Evolutionary conservation across 1,140 invertebrate genomes (phyloP), one percentile per base, ranked within the genome.

Genomic region (Bombus confusus): DNA sequence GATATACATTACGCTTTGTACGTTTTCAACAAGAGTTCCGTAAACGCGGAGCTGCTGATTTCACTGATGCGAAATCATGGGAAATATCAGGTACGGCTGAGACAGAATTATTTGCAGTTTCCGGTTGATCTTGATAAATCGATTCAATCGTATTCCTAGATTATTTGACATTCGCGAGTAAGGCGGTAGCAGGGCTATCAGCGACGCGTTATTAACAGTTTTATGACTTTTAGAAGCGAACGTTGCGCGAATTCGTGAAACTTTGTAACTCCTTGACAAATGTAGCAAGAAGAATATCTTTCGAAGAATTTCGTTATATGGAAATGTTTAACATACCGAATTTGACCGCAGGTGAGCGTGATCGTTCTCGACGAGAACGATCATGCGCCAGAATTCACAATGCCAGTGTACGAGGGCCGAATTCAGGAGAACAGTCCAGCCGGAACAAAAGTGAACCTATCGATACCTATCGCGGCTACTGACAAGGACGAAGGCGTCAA

Each of bases 301-400:
- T 31, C 0, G 15, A 39, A 28, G 22, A 71, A 39, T 25, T 68
- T 68, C 13, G 22, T 28, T 28, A 13, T 2, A 25, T 13, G 3
- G 37, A 12, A n/a, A 64, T 66, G 12, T 31, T 31, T 66, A 8
- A 66, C 6, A 31, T 18, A 31, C 1, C n/a, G 18, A 39, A 71
- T 25, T 39, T 28, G 12, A 12, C 28, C 90, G 74, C 81, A 96
- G 95, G 96, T 98, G 2, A 97, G 96, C 15, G 96, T 99, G 25
- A 95, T 97, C 47, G 97, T 99, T 1, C 96, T 98, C 76, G 98
- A 99, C 93, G 98, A 98, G 79, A 99, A 99, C 93, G 98, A 99
- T 92, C 98, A 99, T 93, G 96, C 98, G 8, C 98, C 98, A 22
- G 94, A 97, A 79, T 99, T 99, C 94, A 96, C 97, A 71, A 95